Evolutionary conservation across 2,888 invertebrate species (phyloP).

Genomic region (Mesoligia furuncula): DNA sequence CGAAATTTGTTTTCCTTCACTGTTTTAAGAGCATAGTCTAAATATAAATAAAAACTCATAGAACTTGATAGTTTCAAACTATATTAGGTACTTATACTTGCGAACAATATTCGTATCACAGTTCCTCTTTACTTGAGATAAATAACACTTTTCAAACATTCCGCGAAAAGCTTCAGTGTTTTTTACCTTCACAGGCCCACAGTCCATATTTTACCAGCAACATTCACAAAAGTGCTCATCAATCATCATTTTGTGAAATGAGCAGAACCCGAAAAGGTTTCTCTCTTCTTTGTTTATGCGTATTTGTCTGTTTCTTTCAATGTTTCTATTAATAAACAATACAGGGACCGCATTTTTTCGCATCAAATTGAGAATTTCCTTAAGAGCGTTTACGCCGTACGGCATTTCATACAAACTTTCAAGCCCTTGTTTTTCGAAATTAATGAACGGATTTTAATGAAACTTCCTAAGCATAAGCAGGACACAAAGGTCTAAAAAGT

Average conservation of each 20-base stretch:
- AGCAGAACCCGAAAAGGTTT: conserved; percentile 22
- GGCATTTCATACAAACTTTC: too few relatives aligned
- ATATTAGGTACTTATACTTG: neutral
- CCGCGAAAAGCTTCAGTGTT: conserved; percentile 12
- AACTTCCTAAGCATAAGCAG: too few relatives aligned
- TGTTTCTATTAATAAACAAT: conserved; percentile 10
- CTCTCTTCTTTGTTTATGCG: conserved; percentile 29
- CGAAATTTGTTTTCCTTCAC: too few relatives aligned
- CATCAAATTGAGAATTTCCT: neutral
- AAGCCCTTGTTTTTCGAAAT: too few relatives aligned
- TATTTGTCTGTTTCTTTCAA: conserved; percentile 22
- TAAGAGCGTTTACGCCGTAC: too few relatives aligned
- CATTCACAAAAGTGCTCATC: conserved; percentile 42
- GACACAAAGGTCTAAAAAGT: too few relatives aligned
- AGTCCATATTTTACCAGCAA: conserved; percentile 33
- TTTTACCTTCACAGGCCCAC: conserved; percentile 9
- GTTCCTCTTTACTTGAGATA: neutral
- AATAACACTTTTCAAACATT: neutral
- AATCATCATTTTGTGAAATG: conserved; percentile 48
- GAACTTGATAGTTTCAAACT: neutral
- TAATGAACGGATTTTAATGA: too few relatives aligned
- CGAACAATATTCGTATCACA: neutral
- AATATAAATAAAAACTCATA: neutral
- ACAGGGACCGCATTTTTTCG: neutral
- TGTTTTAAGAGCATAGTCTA: neutral